These are phyloP conservation scores for Bembecia ichneumoniformis DNA, from an alignment of 2,888 invertebrate genomes.

Conservation along the genomic window DNA sequence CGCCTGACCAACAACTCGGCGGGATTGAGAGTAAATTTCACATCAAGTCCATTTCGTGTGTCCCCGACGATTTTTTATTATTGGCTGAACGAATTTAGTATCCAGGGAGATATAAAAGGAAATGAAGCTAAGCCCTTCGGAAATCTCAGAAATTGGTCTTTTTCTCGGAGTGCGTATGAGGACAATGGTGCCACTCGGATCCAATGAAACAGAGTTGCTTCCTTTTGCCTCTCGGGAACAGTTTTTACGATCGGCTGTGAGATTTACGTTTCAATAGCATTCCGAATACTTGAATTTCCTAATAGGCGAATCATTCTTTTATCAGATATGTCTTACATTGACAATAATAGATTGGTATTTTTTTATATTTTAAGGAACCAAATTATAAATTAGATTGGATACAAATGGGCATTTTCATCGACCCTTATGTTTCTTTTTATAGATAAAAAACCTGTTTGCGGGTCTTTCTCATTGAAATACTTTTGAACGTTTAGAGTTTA, in stretches of 20 bases:
- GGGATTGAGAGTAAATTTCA: conserved; percentile 54
- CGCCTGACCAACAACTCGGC: conserved; percentile 43
- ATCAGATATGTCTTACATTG: neutral
- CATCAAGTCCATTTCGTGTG: conserved; percentile 56
- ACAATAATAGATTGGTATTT: conserved; percentile 13
- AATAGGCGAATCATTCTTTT: conserved; percentile 28
- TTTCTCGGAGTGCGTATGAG: conserved; percentile 60
- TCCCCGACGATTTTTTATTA: conserved; percentile 66
- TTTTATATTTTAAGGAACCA: conserved; percentile 10
- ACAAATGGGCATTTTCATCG: no score
- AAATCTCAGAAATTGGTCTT: conserved; percentile 70
- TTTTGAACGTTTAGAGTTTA: no score
- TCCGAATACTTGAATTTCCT: conserved; percentile 52
- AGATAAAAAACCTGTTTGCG: no score
- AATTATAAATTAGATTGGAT: no score
- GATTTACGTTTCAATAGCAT: conserved; percentile 54
- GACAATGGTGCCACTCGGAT: conserved; percentile 53
- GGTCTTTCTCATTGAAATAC: no score
- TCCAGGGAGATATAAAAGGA: conserved; percentile 71
- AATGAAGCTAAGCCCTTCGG: conserved; percentile 72
- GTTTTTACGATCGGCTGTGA: conserved; percentile 59
- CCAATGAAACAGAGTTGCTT: conserved; percentile 59
- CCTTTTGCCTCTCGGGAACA: conserved; percentile 48
- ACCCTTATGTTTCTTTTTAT: no score
- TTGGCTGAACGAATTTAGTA: conserved; percentile 70